phyloP scores from a whole-genome alignment of 1,140 invertebrate species.

The Ptiloglossa arizonensis region DNA sequence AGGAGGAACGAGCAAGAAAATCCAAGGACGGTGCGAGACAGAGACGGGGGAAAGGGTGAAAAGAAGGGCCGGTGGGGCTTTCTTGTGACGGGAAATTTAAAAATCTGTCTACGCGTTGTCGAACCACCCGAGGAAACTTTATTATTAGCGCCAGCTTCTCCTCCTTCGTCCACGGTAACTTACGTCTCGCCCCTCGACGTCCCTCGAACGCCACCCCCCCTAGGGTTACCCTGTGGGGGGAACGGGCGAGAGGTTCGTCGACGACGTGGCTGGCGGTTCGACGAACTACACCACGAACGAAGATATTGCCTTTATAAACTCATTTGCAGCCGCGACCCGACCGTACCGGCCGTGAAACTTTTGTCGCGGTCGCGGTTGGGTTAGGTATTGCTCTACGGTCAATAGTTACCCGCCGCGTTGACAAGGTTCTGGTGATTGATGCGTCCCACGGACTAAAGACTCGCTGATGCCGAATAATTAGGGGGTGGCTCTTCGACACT shows the following conservation, averaged over 20 bases:
- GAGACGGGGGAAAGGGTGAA: conserved; percentile 6
- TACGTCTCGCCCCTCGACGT: conserved; percentile 5
- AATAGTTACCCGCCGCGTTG: conserved; percentile 57
- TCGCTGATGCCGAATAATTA: conserved; percentile 71
- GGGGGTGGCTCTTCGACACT: conserved; percentile 67
- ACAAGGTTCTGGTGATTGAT: conserved; percentile 66
- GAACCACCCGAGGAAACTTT: conserved; percentile 81
- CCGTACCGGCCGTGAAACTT: conserved; percentile 57
- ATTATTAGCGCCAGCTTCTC: conserved; percentile 76
- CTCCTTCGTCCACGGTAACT: conserved; percentile 35
- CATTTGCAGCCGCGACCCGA: conserved; percentile 78
- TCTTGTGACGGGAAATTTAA: conserved; percentile 82
- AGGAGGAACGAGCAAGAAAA: conserved; percentile 45
- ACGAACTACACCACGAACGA: conserved; percentile 67
- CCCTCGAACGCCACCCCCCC: conserved; percentile 23
- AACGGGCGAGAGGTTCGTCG: conserved; percentile 24
- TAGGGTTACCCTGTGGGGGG: no score
- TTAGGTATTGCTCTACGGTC: conserved; percentile 49
- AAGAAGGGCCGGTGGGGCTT: conserved; percentile 46
- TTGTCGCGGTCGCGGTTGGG: conserved; percentile 46
- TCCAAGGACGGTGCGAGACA: background rate
- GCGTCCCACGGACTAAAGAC: conserved; percentile 69
- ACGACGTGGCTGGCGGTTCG: conserved; percentile 55
- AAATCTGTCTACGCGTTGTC: conserved; percentile 82
- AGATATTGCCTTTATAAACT: conserved; percentile 81